Conservation (phyloP, 2,113 vertebrate species). For the Balaeniceps rex region DNA sequence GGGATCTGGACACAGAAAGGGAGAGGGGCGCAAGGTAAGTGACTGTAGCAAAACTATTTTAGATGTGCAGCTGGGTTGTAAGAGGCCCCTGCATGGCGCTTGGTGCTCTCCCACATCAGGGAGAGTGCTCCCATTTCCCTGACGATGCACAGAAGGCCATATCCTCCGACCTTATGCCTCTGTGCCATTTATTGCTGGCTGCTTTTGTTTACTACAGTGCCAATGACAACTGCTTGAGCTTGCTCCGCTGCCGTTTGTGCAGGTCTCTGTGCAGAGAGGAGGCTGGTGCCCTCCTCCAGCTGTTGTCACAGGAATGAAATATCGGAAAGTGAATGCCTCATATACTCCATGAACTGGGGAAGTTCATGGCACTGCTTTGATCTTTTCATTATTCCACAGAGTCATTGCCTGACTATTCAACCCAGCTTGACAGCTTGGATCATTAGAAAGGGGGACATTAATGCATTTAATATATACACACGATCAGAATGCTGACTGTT, state of each 20-base stretch:
- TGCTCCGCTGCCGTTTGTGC: background rate
- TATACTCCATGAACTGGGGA: background rate
- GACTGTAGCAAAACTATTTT: background rate
- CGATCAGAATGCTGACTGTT: background rate
- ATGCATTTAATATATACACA: slow-evolving; percentile 8
- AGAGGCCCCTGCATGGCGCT: background rate
- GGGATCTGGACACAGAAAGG: background rate
- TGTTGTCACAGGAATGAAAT: background rate
- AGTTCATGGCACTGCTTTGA: background rate
- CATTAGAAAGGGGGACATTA: background rate
- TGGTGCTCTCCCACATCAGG: background rate
- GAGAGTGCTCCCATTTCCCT: background rate
- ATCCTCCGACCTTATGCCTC: background rate
- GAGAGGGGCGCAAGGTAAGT: background rate
- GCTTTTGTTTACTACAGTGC: background rate
- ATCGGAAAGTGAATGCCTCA: background rate
- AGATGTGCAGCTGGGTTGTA: background rate
- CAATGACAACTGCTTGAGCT: background rate
- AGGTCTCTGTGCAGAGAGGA: background rate
- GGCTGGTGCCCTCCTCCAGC: background rate
- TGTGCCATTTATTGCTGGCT: background rate
- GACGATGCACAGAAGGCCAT: background rate
- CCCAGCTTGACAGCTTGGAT: background rate
- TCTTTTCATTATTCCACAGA: slow-evolving; percentile 22
- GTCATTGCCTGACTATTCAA: background rate